Base-by-base conservation (phyloP, 2,888 invertebrate species). In the Agelastica alni region DNA sequence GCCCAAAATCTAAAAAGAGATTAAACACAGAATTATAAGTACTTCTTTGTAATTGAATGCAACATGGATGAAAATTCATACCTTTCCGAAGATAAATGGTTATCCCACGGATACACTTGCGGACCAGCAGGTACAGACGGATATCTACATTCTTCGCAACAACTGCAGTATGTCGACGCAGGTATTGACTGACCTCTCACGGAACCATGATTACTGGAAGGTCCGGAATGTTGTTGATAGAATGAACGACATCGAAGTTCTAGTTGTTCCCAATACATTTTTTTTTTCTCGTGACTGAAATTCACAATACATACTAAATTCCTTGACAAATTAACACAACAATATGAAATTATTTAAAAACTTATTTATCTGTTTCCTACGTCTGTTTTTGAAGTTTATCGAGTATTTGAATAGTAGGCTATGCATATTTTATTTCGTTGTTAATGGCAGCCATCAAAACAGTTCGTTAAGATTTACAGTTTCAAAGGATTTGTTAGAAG, bases 201-300 rank as follows among this genome's bases (percentile, higher is more conserved):
- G 1, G 78, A 77, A 20, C 76, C 75, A 42, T 75, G 75, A 12
- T 72, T 70, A 56, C 75, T 76, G 2, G 72, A 65, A 10, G 74
- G 67, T 7, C 62, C 76, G 10, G 65, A 66, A 22, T 81, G 82
- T 66, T 83, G 81, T 32, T 83, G 81, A 68, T 92, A 92, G 53
- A 93, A 75, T 1, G 91, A 89, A 57, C 93, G 81, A 73, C 93
- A 91, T 51, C 92, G 81, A 46, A 93, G 76, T 73, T 93, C 93
- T 75, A 94, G 72, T 77, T 94, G 93, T 68, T 93, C 93, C 93
- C 94, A 94, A 75, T 94, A 94, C 88, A 92, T 93, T 78, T 93
- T 94, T 80, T 94, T 94, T 59, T 91, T 87, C 77, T 94, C 94
- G 72, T 94, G 94, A 63, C 93, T 92, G 16, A 34, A 34, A 42